Evolutionary conservation across 2,888 invertebrate genomes (phyloP), one percentile per base, ranked within the genome.

Genomic region (Scaptomyza polygonia): DNA sequence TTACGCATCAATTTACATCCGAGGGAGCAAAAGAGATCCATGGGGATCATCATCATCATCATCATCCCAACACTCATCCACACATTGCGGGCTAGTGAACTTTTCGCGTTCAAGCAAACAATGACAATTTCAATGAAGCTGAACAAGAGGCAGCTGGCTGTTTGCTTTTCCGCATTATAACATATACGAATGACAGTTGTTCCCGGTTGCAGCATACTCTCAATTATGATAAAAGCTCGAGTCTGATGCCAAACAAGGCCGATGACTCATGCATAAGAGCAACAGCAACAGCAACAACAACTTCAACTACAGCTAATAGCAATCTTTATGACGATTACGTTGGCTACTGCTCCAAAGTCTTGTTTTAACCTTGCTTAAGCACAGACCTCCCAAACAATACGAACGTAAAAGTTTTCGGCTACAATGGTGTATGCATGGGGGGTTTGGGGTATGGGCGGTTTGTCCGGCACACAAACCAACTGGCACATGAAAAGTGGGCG

Each of bases 21-120:
- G 14, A 36, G 14, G 8, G 14, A 36, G 14, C n/a, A 34, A n/a
- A 12, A 5, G 6, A n/a, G n/a, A 34, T 14, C 36, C 36, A 30
- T 58, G 43, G 12, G 43, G 29, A 55, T 27, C 36, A 18, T 18
- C 14, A 63, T 45, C 25, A 55, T 27, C 36, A 18, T 18, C 14
- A 63, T 45, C 25, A 16, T 30, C 18, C 34, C 34, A 16, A 12
- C 0, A n/a, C 21, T 34, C 21, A 25, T 65, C 5, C 39, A 27
- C 39, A 27, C 16, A 32, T 40, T 11, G 30, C 59, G 53, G 80
- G 74, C 87, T 80, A 64, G 54, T 86, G 87, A 86, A 86, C 87
- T 86, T 81, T 74, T 87, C 59, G 29, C 21, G 3, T 21, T 21
- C 21, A 21, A 21, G 21, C 55, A 51, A 61, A 65, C 63, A 67